Conservation (phyloP, 2,888 invertebrate genomes). For the Trilocha varians region DNA sequence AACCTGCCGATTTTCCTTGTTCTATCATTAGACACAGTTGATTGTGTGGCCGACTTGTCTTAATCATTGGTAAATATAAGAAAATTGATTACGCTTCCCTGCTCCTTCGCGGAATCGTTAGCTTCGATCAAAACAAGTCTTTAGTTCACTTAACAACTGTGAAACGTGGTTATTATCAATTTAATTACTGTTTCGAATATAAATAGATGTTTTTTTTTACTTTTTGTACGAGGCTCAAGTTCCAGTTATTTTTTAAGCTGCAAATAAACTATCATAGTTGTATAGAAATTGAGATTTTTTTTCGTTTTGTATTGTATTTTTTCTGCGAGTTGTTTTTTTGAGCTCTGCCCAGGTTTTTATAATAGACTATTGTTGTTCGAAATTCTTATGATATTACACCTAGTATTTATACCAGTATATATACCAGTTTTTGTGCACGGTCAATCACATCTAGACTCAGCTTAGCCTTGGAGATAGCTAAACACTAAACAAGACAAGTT, state of each 20-base stretch:
- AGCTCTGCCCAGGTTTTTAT: too few species aligned
- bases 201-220: background rate
- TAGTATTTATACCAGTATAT: too few species aligned
- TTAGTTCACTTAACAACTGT: background rate
- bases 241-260: background rate
- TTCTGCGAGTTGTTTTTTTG: too few species aligned
- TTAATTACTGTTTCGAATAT: background rate
- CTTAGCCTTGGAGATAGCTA: too few species aligned
- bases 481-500: background rate
- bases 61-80: background rate
- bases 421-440: too few species aligned
- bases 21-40: background rate
- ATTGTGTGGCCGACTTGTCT: background rate
- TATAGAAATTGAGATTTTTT: too few species aligned
- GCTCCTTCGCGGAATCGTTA: conserved; percentile 2
- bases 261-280: background rate
- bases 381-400: too few species aligned
- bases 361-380: too few species aligned
- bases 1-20: conserved; percentile 1
- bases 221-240: background rate
- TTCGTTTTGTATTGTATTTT: too few species aligned
- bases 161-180: background rate
- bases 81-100: conserved; percentile 1
- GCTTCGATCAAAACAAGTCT: background rate
- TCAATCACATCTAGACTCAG: too few species aligned